Evolutionary conservation across 1,140 invertebrate genomes (phyloP), one percentile per base, ranked within the genome.

Genomic region (Centruroides sculpturatus): DNA sequence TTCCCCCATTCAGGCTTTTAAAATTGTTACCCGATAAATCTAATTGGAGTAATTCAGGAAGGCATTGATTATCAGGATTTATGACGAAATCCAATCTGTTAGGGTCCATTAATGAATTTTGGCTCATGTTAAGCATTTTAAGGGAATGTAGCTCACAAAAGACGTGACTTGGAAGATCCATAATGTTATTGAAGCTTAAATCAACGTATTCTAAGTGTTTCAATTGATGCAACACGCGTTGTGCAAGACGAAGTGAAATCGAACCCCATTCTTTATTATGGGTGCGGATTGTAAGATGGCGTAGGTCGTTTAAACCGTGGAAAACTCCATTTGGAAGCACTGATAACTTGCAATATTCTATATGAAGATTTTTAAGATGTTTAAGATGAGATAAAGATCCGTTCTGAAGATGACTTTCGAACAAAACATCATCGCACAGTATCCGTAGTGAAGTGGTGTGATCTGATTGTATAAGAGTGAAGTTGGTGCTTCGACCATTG

Each of bases 21-120:
- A 85, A 81, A 41, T 77, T 83, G 71, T 92, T 92, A 62, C 81
- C 77, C 11, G 88, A 89, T 8, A 90, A 73, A 70, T 93, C 87
- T 5, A 92, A 73, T 35, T 82, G 78, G 36, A 83, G 80, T 41
- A 92, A 53, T 46, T 66, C 56, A 8, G 50, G 73, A 50, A 81
- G 81, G 70, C 89, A 92, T 34, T 58, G 63, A 53, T 61, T 66
- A 67, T 59, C 84, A 13, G 59, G 59, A 4, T 59, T 50, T n/a
- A 56, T 59, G 13, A 57, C 56, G 11, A 64, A 51, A 9, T 59
- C 63, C 4, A 60, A 61, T 48, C 64, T 68, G 60, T 59, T 50
- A 55, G 62, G 60, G 46, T 66, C 51, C 50, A 74, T 61, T 78
- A 93, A 82, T 67, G 82, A 81, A 73, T 92, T 92, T 13, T 81